These are phyloP conservation scores for Alectoris magna DNA, from an alignment of 2,797 vertebrate genomes.

Conservation along the genomic window DNA sequence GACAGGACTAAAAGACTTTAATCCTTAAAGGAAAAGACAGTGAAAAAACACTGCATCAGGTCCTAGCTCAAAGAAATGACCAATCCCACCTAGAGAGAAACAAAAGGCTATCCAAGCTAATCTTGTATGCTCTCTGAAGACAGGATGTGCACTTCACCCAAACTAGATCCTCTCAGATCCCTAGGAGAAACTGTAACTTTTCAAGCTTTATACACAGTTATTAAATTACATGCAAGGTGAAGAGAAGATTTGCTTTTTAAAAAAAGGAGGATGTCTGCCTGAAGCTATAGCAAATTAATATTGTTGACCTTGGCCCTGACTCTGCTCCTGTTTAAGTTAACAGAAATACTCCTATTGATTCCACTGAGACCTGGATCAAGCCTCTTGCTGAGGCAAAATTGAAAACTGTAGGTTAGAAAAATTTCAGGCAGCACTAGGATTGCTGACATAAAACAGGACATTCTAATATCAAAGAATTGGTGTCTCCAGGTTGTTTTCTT, in stretches of 20 bases:
- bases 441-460: neutral
- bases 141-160: neutral
- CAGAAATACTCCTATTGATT: conserved; percentile 18
- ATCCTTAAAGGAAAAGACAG: neutral
- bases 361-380: neutral
- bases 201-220: neutral
- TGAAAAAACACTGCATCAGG: conserved; percentile 20
- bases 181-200: neutral
- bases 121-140: neutral
- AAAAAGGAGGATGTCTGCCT: conserved; percentile 18
- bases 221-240: conserved; percentile 5
- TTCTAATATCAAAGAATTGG: neutral
- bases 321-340: conserved; percentile 5
- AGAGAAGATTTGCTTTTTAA: conserved; percentile 3
- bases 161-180: neutral
- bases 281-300: conserved; percentile 41
- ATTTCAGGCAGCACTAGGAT: neutral
- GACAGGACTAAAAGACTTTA: conserved; percentile 2
- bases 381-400: neutral
- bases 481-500: neutral
- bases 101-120: neutral
- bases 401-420: neutral
- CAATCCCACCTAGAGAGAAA: neutral
- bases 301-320: conserved; percentile 36
- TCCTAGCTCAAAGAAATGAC: conserved; percentile 24